Evolutionary conservation across 2,797 vertebrate genomes (phyloP).

Genomic region (Australoheros facetus): DNA sequence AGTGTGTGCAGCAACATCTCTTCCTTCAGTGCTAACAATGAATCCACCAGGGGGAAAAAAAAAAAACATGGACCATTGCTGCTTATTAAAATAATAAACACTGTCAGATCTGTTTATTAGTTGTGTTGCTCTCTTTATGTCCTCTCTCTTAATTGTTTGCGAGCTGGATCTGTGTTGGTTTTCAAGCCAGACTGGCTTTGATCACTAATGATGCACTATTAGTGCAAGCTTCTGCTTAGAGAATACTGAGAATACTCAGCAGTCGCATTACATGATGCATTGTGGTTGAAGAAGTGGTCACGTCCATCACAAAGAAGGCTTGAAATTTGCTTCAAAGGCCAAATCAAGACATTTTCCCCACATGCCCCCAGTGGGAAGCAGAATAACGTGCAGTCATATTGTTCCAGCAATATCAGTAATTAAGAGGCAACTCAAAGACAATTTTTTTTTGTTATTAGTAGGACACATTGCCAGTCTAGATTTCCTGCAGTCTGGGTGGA

Average conservation of each 20-base stretch:
- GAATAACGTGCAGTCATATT: background rate
- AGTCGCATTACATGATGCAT: background rate
- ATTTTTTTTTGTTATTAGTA: background rate
- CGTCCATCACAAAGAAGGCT: background rate
- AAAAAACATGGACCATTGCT: background rate
- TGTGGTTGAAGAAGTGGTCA: background rate
- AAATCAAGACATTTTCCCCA: background rate
- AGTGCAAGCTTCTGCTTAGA: background rate
- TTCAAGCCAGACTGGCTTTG: no score
- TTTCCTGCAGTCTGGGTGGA: background rate
- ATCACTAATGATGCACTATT: background rate
- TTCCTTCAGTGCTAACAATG: background rate
- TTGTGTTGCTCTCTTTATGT: background rate
- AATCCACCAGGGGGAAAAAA: background rate
- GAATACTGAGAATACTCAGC: background rate
- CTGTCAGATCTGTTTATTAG: background rate
- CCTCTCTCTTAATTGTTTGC: background rate
- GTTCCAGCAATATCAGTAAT: background rate
- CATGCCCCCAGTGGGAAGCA: accelerated
- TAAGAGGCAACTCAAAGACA: background rate
- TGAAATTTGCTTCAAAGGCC: background rate
- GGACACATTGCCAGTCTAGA: background rate
- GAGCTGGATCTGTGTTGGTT: background rate
- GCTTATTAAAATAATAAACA: background rate
- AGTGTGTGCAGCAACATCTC: background rate